These are phyloP conservation scores for Leptura quadrifasciata DNA, from an alignment of 2,888 invertebrate genomes.

Conservation along the genomic window DNA sequence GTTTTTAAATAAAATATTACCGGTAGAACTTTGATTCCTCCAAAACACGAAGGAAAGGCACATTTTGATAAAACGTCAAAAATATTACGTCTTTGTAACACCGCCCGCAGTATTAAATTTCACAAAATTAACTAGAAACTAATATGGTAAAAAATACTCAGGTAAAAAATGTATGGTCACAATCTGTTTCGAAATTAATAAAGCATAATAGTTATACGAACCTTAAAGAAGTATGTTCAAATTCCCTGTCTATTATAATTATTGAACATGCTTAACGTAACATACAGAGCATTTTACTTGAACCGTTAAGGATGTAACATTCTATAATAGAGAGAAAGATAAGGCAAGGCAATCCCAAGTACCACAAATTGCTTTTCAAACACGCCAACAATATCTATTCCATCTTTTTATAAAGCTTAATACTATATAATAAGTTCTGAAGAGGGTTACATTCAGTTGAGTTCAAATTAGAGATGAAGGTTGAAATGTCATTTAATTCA, in stretches of 20 bases:
- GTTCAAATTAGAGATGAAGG: too few relatives aligned
- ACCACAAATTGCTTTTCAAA: too few relatives aligned
- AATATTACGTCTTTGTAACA: slow-evolving; percentile 13
- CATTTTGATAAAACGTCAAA: slow-evolving; percentile 9
- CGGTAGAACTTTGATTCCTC: not conserved
- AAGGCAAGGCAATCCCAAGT: too few relatives aligned
- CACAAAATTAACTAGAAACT: slow-evolving; percentile 3
- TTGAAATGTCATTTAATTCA: too few relatives aligned
- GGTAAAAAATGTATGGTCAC: slow-evolving; percentile 5
- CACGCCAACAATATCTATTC: too few relatives aligned
- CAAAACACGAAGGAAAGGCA: not conserved
- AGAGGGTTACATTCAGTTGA: too few relatives aligned
- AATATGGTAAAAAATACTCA: slow-evolving; percentile 13
- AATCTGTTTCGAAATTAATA: slow-evolving; percentile 5
- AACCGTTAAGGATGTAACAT: not conserved
- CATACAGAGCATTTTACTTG: not conserved
- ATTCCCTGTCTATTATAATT: not conserved
- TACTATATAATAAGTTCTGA: too few relatives aligned
- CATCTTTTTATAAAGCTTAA: too few relatives aligned
- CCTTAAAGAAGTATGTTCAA: not conserved
- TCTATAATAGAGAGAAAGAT: too few relatives aligned
- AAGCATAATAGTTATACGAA: not conserved
- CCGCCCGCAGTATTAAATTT: slow-evolving; percentile 20
- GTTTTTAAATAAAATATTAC: not conserved
- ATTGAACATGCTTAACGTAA: not conserved